These are phyloP conservation scores for Hippocampus zosterae DNA, from an alignment of 2,113 vertebrate species.

Conservation along the genomic window DNA sequence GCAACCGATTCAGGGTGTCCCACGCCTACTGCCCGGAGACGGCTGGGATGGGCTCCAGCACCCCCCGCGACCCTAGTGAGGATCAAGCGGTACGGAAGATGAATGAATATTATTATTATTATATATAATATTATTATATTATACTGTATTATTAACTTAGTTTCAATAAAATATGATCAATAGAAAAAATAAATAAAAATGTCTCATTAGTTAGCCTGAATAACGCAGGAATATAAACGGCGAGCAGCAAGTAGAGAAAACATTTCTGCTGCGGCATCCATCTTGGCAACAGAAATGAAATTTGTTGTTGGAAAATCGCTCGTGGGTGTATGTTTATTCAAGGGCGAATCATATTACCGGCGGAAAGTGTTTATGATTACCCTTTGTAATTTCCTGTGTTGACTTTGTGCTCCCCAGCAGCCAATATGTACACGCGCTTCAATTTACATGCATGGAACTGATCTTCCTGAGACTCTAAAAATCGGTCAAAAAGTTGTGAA, in stretches of 20 bases:
- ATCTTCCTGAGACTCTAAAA: conserved; percentile 1
- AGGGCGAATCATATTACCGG: conserved; percentile 64
- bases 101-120: too few species aligned
- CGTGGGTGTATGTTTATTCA: conserved; percentile 49
- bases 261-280: conserved; percentile 9
- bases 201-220: neutral
- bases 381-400: conserved; percentile 51
- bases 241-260: too few species aligned
- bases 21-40: too few species aligned
- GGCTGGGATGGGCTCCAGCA: too few species aligned
- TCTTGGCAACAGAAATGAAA: neutral
- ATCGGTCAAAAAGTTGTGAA: neutral
- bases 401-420: conserved; percentile 19
- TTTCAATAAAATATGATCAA: neutral
- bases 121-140: too few species aligned
- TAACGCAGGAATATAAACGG: neutral
- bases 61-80: too few species aligned
- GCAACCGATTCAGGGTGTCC: too few species aligned
- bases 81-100: too few species aligned
- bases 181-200: neutral
- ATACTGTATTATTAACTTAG: too few species aligned
- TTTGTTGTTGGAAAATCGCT: conserved; percentile 41
- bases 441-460: conserved; percentile 6
- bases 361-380: conserved; percentile 46
- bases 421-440: conserved; percentile 19